phyloP scores from a whole-genome alignment of 2,797 vertebrate genomes.

The Eulemur mongoz region DNA sequence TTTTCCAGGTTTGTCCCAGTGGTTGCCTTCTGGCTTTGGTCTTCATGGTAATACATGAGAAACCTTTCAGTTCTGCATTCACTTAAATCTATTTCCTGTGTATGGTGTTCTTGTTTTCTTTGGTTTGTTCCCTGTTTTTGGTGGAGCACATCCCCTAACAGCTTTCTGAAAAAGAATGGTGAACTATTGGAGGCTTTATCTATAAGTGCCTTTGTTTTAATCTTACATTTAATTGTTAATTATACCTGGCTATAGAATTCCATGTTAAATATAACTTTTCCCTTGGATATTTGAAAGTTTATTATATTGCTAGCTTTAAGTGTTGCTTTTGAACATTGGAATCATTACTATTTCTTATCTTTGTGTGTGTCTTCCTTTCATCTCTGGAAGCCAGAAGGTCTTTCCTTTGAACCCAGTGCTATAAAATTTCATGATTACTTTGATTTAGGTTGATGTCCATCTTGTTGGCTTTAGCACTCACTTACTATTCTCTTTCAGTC shows the following conservation, averaged over 20 bases:
- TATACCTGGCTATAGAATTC: too few species aligned
- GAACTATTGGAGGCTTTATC: background rate
- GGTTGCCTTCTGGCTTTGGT: background rate
- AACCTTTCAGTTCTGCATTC: background rate
- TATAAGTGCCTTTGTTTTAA: background rate
- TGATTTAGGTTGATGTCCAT: background rate
- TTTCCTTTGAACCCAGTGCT: background rate
- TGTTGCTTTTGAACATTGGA: background rate
- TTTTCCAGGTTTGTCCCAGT: background rate
- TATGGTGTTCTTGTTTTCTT: background rate
- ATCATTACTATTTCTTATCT: background rate
- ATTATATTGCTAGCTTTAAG: background rate
- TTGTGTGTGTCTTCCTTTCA: background rate
- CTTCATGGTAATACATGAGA: background rate
- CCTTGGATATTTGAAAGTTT: background rate
- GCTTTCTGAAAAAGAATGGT: background rate
- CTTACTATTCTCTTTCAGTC: background rate
- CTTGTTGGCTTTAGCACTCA: background rate
- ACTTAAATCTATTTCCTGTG: background rate
- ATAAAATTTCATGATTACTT: background rate
- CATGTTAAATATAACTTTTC: background rate
- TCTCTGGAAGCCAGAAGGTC: background rate
- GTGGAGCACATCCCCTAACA: background rate
- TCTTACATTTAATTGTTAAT: background rate
- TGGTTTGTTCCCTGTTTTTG: background rate